Base-by-base conservation (phyloP, 1,140 invertebrate species). In the Bombus terrestris region DNA sequence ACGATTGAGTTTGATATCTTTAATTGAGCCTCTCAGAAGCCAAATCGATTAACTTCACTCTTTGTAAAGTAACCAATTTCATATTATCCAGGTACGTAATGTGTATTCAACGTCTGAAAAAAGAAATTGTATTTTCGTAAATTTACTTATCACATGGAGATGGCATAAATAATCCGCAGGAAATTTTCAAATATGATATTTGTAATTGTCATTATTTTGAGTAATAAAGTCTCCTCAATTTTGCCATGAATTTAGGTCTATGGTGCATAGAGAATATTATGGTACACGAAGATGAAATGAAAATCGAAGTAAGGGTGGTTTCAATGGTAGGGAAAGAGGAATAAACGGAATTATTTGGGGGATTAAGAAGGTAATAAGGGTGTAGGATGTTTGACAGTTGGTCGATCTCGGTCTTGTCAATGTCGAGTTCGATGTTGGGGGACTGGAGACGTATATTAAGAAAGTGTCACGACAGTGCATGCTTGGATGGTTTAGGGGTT, bases 381-480 rank as follows among this genome's bases (percentile, higher is more conserved):
- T 37, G 62, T 35, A 68, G 41, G 41, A 47, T 68, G 64, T 79
- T 79, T 79, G 77, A 79, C 77, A 68, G 77, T 25, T 79, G 77
- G 64, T 10, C 64, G 77, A 79, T 37, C 68, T 79, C 64, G 43
- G 41, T 69, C 77, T 69, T 79, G 77, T 79, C 77, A 79, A 79
- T 37, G 77, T 69, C 77, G 77, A 22, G 9, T 68, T 32, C 32
- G 32, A 47, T 68, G 64, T 12, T 41, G 25, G 41, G 77, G 77
- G 41, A 43, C 28, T 39, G 39, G n/a, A 68, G 77, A 79, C 77
- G 32, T 15, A n/a, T 79, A 77, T 77, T 62, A 77, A 77, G 75
- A 41, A 77, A 62, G 57, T 77, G 75, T 62, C 75, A 62, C 37
- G 35, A 25, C 43, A 25, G n/a, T 41, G 37, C 37, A 77, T n/a